Base-by-base conservation (phyloP, 2,797 vertebrate species). In the Hoplostethus atlanticus region DNA sequence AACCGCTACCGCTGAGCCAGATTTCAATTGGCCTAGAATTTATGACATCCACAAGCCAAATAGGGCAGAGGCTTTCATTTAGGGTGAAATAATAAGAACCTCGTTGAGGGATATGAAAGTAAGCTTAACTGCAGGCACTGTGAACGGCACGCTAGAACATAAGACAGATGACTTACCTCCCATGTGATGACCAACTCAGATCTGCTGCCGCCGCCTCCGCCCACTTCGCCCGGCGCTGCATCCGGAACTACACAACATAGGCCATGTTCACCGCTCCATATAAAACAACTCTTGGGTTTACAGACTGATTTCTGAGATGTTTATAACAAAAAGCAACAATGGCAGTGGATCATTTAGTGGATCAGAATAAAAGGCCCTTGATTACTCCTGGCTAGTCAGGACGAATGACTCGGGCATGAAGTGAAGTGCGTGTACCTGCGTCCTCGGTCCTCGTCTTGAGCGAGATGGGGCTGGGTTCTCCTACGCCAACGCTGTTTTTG, bases 101-200 rank as follows among this genome's bases (percentile, higher is more conserved):
- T 86, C 60, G 52, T 69, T 80, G 54, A 81, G 81, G 68, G 68
- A 75, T 59, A 17, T 46, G 73, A 47, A 67, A 67, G 60, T 53
- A 68, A 28, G 28, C 28, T 28, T 28, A 28, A 83, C 47, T 63
- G 66, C 28, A 47, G 68, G 68, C 50, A 68, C 67, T 76, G 48
- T 76, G 73, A 78, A 65, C 36, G 70, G 64, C 71, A 82, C 76
- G 80, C 68, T 80, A 69, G 84, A 92, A 88, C 87, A 90, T 73
- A 74, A 82, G 83, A 92, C 86, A 88, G 89, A 94, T 87, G 86
- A 97, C 96, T 97, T 96, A 99, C 98, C 93, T 99, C 98, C 98
- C 98, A 99, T 63, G 96, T 98, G 90, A 99, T 98, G 91, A 99
- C 97, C 86, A 99, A 91, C 88, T 99, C 98, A 57, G 96, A 97